A percentile compares a stretch with the other conserved stretches of the same genome.
phyloP scores from a whole-genome alignment of 2,113 vertebrate species.

The Scolopax mira region DNA sequence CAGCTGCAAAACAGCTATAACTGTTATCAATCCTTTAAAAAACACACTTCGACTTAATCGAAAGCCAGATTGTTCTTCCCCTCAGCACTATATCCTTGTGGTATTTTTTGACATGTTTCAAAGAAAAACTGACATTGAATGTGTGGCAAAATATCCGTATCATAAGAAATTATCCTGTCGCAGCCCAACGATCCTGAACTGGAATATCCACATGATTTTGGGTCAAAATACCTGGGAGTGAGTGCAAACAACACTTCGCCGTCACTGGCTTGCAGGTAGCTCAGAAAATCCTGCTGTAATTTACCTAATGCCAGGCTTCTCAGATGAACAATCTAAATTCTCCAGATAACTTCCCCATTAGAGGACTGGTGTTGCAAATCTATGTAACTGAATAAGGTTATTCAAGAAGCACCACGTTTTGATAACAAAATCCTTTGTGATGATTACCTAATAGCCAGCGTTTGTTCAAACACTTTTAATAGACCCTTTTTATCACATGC shows the following conservation, averaged over 20 bases:
- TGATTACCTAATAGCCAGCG: constrained; percentile 79
- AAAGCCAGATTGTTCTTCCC: not conserved
- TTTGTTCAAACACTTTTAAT: constrained; percentile 82
- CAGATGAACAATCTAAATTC: constrained; percentile 65
- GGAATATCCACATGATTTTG: not conserved
- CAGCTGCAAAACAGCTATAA: not conserved
- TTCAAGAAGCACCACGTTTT: constrained; percentile 72
- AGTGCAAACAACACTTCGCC: not conserved
- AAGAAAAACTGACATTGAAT: not conserved
- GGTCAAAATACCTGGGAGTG: not conserved
- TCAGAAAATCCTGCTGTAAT: constrained; percentile 17
- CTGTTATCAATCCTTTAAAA: not conserved
- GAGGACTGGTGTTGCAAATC: constrained; percentile 38
- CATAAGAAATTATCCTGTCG: not conserved
- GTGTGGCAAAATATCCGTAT: not conserved
- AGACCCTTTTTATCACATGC: constrained; percentile 79
- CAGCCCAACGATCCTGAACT: not conserved
- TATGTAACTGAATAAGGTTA: constrained; percentile 66
- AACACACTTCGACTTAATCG: not conserved
- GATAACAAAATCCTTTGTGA: constrained; percentile 79
- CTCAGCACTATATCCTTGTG: not conserved
- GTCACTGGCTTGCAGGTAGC: not conserved
- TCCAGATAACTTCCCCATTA: constrained; percentile 63
- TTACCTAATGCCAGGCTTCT: constrained; percentile 56
- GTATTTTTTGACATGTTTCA: not conserved